Evolutionary conservation across 2,888 invertebrate species (phyloP), one percentile per base, ranked within the genome.

Genomic region (Dryomyza anilis): DNA sequence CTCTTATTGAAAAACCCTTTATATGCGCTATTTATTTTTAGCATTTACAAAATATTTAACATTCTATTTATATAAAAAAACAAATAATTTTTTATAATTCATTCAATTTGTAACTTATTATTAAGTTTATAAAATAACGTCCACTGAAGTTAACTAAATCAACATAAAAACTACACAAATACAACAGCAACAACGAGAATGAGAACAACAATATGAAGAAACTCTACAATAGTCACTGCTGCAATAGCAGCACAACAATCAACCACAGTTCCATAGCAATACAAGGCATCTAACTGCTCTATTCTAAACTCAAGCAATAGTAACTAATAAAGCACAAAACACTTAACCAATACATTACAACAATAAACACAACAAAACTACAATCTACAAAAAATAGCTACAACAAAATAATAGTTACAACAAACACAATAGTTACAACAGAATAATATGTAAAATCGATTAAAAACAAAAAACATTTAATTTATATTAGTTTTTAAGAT

Each of bases 101-200:
- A n/a, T n/a, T n/a, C n/a, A n/a, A n/a, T n/a, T n/a, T n/a, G n/a
- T n/a, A n/a, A n/a, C n/a, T n/a, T n/a, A n/a, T n/a, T n/a, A n/a
- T n/a, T n/a, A n/a, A n/a, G n/a, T n/a, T n/a, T n/a, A n/a, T 56
- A 52, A 52, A 39, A 61, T 29, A 60, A 55, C 61, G 62, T 65
- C 56, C 62, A 57, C 6, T 60, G 39, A 65, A 46, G 66, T 66
- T 66, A 66, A 62, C 59, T 60, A 63, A 52, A 33, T 53, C 61
- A 61, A 61, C 61, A 61, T 53, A 43, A 53, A 61, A 39, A 21
- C 52, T 52, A 60, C 63, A 66, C 36, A n/a, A n/a, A n/a, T n/a
- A n/a, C n/a, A n/a, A n/a, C n/a, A n/a, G n/a, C n/a, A n/a, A n/a
- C n/a, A n/a, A n/a, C n/a, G n/a, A n/a, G n/a, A n/a, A n/a, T n/a